Base-by-base conservation (phyloP, 1,140 invertebrate species). In the Alviniconcha marisindica region DNA sequence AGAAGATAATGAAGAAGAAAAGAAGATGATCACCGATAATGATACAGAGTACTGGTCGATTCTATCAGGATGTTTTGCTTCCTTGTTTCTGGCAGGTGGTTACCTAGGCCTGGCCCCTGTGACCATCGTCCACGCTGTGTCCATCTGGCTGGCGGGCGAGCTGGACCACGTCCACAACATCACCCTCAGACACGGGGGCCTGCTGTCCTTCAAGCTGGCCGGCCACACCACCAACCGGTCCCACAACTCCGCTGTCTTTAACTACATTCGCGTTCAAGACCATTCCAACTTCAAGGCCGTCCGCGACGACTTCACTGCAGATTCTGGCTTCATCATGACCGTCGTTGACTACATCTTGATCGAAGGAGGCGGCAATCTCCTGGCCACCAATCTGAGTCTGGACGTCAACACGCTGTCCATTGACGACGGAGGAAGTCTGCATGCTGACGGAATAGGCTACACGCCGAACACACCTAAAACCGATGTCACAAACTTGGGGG, bases 341-440 rank as follows among this genome's bases (percentile, higher is more conserved):
- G 69, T 83, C 18, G 66, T 85, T 31, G 80, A 86, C 42, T 82
- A 82, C 10, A 85, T 88, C 38, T 84, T 80, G n/a, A 87, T 90
- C 80, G 90, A 91, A 85, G 90, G 90, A 15, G 90, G 89, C 31
- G 87, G 87, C 18, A 89, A 87, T 5, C 85, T 91, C 48, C 51
- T 54, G 71, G 90, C 87, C 36, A 90, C 90, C 51, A 87, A 88
- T 71, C 76, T 88, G 54, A 88, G 71, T 24, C 83, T 91, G 18
- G 54, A 86, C 21, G 88, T 88, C 21, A 66, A 83, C 15, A 87
- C 89, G 80, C 85, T 91, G 5, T 89, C 86, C 15, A 86, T 91
- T 42, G 90, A 91, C 77, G 86, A 89, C 84, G 89, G 89, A n/a
- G 90, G 89, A 0, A 86, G 77, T 51, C n/a, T 91, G 18, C 86